Percentiles rank a stretch among this genome's conserved stretches.
Conservation (phyloP, 1,140 invertebrate genomes). For the Agrypnia vestita region DNA sequence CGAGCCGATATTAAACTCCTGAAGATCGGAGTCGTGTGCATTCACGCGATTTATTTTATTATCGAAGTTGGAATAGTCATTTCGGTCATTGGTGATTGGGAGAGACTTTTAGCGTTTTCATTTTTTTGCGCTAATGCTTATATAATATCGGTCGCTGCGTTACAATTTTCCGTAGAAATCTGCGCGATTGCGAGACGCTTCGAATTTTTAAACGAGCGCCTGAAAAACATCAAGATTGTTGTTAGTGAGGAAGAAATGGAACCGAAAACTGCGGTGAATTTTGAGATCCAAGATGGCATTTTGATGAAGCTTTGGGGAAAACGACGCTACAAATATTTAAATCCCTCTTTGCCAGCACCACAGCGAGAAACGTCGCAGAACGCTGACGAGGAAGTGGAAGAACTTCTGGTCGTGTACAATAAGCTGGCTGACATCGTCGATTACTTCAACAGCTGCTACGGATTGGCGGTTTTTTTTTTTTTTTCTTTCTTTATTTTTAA, state of each 20-base stretch:
- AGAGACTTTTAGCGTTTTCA: background rate
- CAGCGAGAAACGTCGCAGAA: background rate
- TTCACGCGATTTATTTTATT: slow-evolving; percentile 1
- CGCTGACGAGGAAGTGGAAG: background rate
- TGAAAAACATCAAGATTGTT: slow-evolving; percentile 30
- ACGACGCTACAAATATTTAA: slow-evolving; percentile 4
- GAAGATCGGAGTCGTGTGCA: slow-evolving; percentile 5
- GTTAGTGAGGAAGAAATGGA: slow-evolving; percentile 10
- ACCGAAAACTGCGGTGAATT: slow-evolving; percentile 11
- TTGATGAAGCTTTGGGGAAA: slow-evolving; percentile 19
- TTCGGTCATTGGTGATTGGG: background rate
- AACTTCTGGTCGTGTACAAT: slow-evolving; percentile 23
- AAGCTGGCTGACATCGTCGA: slow-evolving; percentile 30
- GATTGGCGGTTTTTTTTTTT: slow-evolving; percentile 45
- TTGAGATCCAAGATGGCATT: slow-evolving; percentile 30
- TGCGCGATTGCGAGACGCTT: slow-evolving; percentile 20
- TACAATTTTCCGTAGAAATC: slow-evolving; percentile 22
- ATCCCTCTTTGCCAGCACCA: background rate
- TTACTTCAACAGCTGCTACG: slow-evolving; percentile 17
- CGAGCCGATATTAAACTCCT: slow-evolving; percentile 3
- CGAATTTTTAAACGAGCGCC: slow-evolving; percentile 12
- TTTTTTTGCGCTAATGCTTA: slow-evolving; percentile 1
- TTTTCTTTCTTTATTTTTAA: too few species aligned
- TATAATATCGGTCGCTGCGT: background rate
- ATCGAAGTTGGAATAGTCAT: background rate